phyloP scores from a whole-genome alignment of 2,797 vertebrate species.

The Platalea minor region DNA sequence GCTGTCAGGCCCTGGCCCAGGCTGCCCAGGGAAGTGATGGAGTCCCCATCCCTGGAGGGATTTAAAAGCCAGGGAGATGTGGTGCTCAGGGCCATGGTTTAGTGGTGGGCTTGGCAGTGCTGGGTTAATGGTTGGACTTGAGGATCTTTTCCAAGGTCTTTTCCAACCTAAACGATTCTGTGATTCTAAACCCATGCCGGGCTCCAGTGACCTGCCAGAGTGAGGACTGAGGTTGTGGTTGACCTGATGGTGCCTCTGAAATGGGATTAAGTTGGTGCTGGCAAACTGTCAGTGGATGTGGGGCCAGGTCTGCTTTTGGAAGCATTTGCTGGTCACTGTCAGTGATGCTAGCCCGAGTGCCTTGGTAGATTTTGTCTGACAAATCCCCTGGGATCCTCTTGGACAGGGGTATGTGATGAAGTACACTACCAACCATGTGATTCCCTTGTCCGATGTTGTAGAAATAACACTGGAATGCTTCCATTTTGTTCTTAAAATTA shows the following conservation, averaged over 20 bases:
- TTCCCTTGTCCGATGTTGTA: not conserved
- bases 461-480: not conserved
- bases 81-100: no score
- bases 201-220: not conserved
- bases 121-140: no score
- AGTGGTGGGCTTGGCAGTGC: no score
- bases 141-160: no score
- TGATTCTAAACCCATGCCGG: no score
- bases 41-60: no score
- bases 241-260: not conserved
- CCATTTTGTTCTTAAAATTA: not conserved
- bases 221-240: rapidly evolving
- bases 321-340: rapidly evolving
- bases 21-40: no score
- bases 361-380: no score
- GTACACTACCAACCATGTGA: rapidly evolving
- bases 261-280: not conserved
- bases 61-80: no score
- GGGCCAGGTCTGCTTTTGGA: not conserved
- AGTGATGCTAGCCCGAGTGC: rapidly evolving
- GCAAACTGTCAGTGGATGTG: rapidly evolving
- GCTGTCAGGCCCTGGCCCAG: no score
- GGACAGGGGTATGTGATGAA: not conserved
- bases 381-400: rapidly evolving
- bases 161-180: no score